phyloP scores from a whole-genome alignment of 2,113 vertebrate genomes.

The Puma concolor region DNA sequence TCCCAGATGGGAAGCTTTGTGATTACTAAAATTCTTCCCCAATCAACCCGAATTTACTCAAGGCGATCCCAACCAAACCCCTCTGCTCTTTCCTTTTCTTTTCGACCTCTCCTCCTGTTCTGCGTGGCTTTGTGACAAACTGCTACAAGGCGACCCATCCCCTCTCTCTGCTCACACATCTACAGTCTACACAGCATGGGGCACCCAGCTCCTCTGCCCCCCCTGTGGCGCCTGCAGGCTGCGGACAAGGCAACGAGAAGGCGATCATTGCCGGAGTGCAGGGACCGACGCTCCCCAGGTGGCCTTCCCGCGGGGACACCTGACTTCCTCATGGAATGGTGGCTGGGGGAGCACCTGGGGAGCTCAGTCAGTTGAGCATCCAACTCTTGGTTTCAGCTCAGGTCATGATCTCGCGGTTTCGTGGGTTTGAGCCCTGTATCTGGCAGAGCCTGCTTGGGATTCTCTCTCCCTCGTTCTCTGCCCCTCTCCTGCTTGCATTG shows the following conservation, averaged over 20 bases:
- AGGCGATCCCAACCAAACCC: neutral
- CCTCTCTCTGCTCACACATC: neutral
- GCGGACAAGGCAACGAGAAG: too few species aligned
- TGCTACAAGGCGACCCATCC: rapidly evolving
- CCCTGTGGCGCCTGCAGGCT: neutral
- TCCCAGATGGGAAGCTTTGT: neutral
- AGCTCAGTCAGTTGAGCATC: too few species aligned
- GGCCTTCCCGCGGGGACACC: neutral
- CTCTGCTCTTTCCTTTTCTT: neutral
- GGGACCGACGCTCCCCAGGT: too few species aligned
- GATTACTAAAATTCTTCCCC: neutral
- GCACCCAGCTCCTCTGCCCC: neutral
- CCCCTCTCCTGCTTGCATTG: too few species aligned
- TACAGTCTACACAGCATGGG: neutral
- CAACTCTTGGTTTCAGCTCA: too few species aligned
- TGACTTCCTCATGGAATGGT: neutral
- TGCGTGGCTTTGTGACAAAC: neutral
- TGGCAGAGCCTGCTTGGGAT: too few species aligned
- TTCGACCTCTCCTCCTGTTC: neutral
- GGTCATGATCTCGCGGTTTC: too few species aligned
- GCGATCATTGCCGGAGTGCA: neutral
- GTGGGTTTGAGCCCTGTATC: too few species aligned
- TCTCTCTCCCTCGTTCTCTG: too few species aligned
- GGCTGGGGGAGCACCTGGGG: neutral
- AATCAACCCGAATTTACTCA: neutral